Evolutionary conservation across 2,113 vertebrate species (phyloP), one percentile per base, ranked within the genome.

Genomic region (Orthonyx spaldingii): DNA sequence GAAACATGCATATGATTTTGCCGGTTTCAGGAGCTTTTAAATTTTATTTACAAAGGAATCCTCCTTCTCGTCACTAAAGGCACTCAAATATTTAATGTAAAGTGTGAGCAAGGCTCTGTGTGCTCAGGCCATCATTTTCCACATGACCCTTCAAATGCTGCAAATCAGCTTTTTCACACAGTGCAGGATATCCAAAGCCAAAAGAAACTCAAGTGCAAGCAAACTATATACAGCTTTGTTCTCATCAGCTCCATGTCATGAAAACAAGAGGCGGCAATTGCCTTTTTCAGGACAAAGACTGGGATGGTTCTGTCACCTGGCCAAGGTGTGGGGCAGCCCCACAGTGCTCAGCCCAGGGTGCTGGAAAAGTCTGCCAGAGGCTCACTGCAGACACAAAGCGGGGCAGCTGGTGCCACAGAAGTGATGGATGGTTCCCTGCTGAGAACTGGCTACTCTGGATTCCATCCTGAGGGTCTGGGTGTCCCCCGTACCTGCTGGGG

Each of bases 391-490:
- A 53, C 39, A 59, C 13, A 63, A 47, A 57, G 24, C 13, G 20
- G 20, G 5, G 35, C 4, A 6, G 32, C 55, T 65, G 42, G 19
- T 69, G 59, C 26, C 68, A 70, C 47, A 33, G 72, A 60, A 47
- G 39, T 15, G 50, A 75, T 37, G 64, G 42, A 23, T 46, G 28
- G 16, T 7, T 82, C 13, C 32, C 56, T 66, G 56, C 56, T 68
- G 75, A 50, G 68, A 89, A 16, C 7, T 56, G 27, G 23, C 17
- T 46, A 4, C 41, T 18, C 24, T 44, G 30, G 27, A 35, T 71
- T 27, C 37, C 0, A 0, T 69, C 69, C 47, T 5, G 12, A 63
- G 42, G 41, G 10, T 24, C 23, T 82, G 41, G 7, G 7, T 70
- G 33, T 22, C 30, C 33, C 35, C 42, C 50, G 0, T 5, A 27